Conservation (phyloP, 2,888 invertebrate genomes). For the Venusia cambrica region DNA sequence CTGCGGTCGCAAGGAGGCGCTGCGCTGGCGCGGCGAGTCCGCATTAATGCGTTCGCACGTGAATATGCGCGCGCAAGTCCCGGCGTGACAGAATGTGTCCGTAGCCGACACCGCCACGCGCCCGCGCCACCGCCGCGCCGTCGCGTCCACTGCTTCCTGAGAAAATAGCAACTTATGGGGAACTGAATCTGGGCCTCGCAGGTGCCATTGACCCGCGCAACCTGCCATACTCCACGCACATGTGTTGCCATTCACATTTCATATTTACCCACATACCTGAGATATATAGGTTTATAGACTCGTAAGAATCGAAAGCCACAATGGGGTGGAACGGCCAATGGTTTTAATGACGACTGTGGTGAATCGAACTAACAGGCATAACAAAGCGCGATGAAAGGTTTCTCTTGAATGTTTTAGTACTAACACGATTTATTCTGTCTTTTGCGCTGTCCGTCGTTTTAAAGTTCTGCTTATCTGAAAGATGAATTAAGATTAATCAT, state of each 20-base stretch:
- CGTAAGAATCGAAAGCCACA: slow-evolving; percentile 53
- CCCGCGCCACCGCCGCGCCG: slow-evolving; percentile 35
- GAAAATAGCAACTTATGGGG: slow-evolving; percentile 78
- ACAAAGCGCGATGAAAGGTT: slow-evolving; percentile 30
- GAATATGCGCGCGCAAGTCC: slow-evolving; percentile 69
- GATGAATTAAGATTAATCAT: slow-evolving; percentile 1
- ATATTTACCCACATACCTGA: slow-evolving; percentile 58
- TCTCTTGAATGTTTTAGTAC: slow-evolving; percentile 19
- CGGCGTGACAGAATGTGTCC: slow-evolving; percentile 72
- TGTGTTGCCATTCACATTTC: slow-evolving; percentile 66
- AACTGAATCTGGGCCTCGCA: slow-evolving; percentile 72
- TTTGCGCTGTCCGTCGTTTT: slow-evolving; percentile 8
- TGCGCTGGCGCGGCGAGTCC: slow-evolving; percentile 59
- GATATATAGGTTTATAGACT: slow-evolving; percentile 57
- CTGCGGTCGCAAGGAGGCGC: slow-evolving; percentile 52
- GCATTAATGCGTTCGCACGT: slow-evolving; percentile 69
- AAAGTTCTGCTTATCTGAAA: slow-evolving; percentile 5
- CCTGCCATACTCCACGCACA: slow-evolving; percentile 60
- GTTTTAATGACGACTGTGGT: slow-evolving; percentile 46
- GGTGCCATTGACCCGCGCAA: slow-evolving; percentile 71
- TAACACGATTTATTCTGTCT: slow-evolving; percentile 13
- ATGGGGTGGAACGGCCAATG: slow-evolving; percentile 41
- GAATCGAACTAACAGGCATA: slow-evolving; percentile 34
- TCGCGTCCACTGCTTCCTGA: slow-evolving; percentile 61
- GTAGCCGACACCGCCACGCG: slow-evolving; percentile 42